Evolutionary conservation across 2,797 vertebrate species (phyloP), one percentile per base, ranked within the genome.

Genomic region (Pseudomugil gertrudae): DNA sequence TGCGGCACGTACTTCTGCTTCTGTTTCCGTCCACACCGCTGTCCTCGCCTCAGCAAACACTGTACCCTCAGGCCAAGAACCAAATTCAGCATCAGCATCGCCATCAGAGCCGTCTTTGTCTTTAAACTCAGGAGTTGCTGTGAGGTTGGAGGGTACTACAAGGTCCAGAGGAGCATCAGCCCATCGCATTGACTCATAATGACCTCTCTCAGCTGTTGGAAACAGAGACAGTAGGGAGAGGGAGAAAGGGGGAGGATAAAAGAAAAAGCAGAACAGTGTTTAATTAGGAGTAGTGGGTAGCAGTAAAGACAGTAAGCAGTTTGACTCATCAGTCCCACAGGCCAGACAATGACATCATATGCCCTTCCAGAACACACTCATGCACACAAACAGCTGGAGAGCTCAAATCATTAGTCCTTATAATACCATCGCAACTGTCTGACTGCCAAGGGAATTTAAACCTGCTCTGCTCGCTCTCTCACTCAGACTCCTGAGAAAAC

Each of bases 81-180:
- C 8, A 1, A 48, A 57, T 35, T 61, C 55, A 27, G 47, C 38
- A 48, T 69, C 70, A 9, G 57, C 55, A 27, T 11, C 35, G 1
- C 27, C 0, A 0, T 63, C 78, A 24, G 55, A 26, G 36, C n/a
- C 84, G 32, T 64, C 79, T 67, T 65, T 65, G 54, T 66, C 50
- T 43, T 77, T 38, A 24, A 30, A 48, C 21, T 29, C 56, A 83
- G 86, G 88, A 85, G 82, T 78, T 76, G 92, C 92, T 87, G 92
- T 93, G 24, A 92, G 68, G 81, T 58, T 76, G 71, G 90, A 69
- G 83, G 88, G 89, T 80, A 80, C 60, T 61, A 90, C 81, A 10
- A 91, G 81, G 80, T 93, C 92, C 68, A 32, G 71, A 27, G 86
- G 74, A 72, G 89, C 84, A 15, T 88, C 81, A 79, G 87, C 87